Evolutionary conservation across 1,140 invertebrate species (phyloP).

Genomic region (Centruroides sculpturatus): DNA sequence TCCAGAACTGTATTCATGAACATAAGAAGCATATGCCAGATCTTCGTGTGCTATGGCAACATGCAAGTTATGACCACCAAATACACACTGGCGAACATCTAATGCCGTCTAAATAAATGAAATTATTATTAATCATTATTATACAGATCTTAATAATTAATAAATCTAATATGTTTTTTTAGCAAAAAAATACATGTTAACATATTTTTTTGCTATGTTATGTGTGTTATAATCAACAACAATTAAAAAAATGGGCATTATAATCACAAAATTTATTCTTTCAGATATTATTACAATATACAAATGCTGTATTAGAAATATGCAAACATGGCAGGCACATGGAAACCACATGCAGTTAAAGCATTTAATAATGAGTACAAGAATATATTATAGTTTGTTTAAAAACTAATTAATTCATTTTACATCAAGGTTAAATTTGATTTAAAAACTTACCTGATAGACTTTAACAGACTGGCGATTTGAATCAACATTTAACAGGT

Average conservation of each 20-base stretch:
- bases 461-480: conserved; percentile 62
- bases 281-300: too few relatives aligned
- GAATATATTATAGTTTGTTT: too few relatives aligned
- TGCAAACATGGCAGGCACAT: too few relatives aligned
- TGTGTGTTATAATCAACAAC: too few relatives aligned
- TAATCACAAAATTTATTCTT: too few relatives aligned
- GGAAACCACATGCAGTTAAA: too few relatives aligned
- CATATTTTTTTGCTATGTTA: too few relatives aligned
- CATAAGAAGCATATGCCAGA: conserved; percentile 78
- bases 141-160: neutral
- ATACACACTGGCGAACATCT: conserved; percentile 53
- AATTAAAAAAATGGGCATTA: too few relatives aligned
- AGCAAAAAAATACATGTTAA: too few relatives aligned
- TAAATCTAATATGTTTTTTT: too few relatives aligned
- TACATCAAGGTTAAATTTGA: neutral
- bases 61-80: conserved; percentile 67
- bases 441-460: conserved; percentile 45
- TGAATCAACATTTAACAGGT: conserved; percentile 73
- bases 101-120: conserved; percentile 47
- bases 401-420: neutral
- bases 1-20: conserved; percentile 76
- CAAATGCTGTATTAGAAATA: too few relatives aligned
- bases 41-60: conserved; percentile 78
- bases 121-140: neutral
- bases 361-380: neutral